phyloP scores from a whole-genome alignment of 2,113 vertebrate species.

The Pimephales promelas region DNA sequence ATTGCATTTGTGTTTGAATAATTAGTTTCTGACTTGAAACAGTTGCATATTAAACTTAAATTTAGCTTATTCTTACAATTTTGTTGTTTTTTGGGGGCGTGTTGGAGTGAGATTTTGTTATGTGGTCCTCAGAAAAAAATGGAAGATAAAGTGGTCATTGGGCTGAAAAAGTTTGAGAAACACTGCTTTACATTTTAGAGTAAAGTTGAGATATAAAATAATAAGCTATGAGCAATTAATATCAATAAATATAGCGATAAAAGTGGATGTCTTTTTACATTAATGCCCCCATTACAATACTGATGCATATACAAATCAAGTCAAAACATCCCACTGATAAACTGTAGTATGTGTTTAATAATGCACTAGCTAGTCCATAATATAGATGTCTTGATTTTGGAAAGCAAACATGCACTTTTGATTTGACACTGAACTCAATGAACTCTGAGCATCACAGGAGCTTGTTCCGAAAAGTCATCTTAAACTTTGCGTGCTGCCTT shows the following conservation, averaged over 20 bases:
- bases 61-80: too few species aligned
- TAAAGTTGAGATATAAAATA: background rate
- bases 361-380: background rate
- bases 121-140: too few species aligned
- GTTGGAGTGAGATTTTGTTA: too few species aligned
- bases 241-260: background rate
- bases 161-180: too few species aligned
- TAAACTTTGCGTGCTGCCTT: constrained; percentile 26
- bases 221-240: background rate
- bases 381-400: constrained; percentile 17
- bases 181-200: background rate
- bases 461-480: background rate
- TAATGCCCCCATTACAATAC: too few species aligned
- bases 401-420: constrained; percentile 35
- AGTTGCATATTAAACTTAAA: too few species aligned
- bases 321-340: background rate
- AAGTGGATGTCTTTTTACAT: too few species aligned
- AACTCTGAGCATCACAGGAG: constrained; percentile 4
- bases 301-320: too few species aligned
- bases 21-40: too few species aligned
- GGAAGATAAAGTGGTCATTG: too few species aligned
- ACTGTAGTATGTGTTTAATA: background rate
- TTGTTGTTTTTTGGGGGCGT: too few species aligned
- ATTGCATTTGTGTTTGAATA: too few species aligned
- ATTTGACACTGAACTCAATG: background rate